Evolutionary conservation across 2,113 vertebrate species (phyloP).

Genomic region (Notothenia coriiceps): DNA sequence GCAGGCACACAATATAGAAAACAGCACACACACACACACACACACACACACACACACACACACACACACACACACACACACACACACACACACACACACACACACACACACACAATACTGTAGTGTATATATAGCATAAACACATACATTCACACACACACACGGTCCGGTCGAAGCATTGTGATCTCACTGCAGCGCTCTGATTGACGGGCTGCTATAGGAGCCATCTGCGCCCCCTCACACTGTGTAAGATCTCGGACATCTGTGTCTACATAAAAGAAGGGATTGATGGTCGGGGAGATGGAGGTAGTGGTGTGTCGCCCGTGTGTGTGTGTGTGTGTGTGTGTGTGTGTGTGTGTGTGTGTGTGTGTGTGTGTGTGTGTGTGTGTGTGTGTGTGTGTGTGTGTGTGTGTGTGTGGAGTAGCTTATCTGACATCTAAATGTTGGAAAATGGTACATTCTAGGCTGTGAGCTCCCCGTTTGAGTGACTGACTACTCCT

Average conservation of each 20-base stretch:
- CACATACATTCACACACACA: slow-evolving; percentile 3
- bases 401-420: neutral
- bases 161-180: slow-evolving; percentile 41
- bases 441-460: too few relatives aligned
- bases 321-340: slow-evolving; percentile 12
- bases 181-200: slow-evolving; percentile 49
- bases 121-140: slow-evolving; percentile 16
- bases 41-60: neutral
- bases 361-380: too few relatives aligned
- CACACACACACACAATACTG: too few relatives aligned
- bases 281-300: slow-evolving; percentile 51
- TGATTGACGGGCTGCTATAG: slow-evolving; percentile 79
- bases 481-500: too few relatives aligned
- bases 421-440: too few relatives aligned
- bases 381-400: too few relatives aligned
- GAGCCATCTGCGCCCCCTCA: slow-evolving; percentile 77
- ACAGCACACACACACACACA: neutral
- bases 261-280: slow-evolving; percentile 77
- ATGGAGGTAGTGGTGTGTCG: slow-evolving; percentile 60
- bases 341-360: too few relatives aligned
- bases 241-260: slow-evolving; percentile 73
- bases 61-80: neutral
- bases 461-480: too few relatives aligned
- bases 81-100: neutral
- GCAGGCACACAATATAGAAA: slow-evolving; percentile 16